A percentile compares a stretch with the other conserved stretches of the same genome.
phyloP scores from a whole-genome alignment of 2,113 vertebrate species.

The Triplophysa siluroides region DNA sequence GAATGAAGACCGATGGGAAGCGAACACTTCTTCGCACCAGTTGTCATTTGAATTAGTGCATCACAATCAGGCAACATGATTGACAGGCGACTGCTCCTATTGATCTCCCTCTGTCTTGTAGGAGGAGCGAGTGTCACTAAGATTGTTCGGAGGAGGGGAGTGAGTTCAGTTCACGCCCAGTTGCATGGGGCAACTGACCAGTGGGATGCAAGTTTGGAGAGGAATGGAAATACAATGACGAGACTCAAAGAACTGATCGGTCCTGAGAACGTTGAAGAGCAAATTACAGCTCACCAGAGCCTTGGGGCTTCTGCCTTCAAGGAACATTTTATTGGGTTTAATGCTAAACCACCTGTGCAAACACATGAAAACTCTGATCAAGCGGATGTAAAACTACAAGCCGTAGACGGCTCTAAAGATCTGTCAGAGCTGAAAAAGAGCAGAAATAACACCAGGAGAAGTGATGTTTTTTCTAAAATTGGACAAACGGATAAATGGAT shows the following conservation, averaged over 20 bases:
- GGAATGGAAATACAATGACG: conserved; percentile 61
- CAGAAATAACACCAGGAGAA: conserved; percentile 66
- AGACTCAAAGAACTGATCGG: conserved; percentile 68
- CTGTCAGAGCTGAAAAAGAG: conserved; percentile 59
- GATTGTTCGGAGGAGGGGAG: conserved; percentile 68
- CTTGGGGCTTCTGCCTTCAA: conserved; percentile 47
- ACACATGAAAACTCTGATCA: conserved; percentile 53
- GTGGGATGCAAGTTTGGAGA: conserved; percentile 66
- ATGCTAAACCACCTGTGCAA: conserved; percentile 62
- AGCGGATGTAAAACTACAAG: conserved; percentile 50
- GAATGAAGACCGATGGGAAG: conserved; percentile 75
- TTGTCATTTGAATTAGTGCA: conserved; percentile 66
- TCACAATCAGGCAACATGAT: conserved; percentile 68
- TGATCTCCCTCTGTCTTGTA: conserved; percentile 64
- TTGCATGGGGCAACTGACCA: conserved; percentile 62
- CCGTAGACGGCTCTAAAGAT: conserved; percentile 48
- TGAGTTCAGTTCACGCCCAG: conserved; percentile 52
- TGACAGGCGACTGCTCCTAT: conserved; percentile 64
- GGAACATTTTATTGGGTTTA: conserved; percentile 61
- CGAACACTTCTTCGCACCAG: conserved; percentile 67
- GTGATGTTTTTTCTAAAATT: conserved; percentile 52
- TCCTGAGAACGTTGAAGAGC: conserved; percentile 62
- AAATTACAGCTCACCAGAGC: conserved; percentile 59
- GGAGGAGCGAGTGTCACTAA: conserved; percentile 56
- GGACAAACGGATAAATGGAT: conserved; percentile 61